Evolutionary conservation across 2,797 vertebrate genomes (phyloP).

Genomic region (Notolepis coatsorum): DNA sequence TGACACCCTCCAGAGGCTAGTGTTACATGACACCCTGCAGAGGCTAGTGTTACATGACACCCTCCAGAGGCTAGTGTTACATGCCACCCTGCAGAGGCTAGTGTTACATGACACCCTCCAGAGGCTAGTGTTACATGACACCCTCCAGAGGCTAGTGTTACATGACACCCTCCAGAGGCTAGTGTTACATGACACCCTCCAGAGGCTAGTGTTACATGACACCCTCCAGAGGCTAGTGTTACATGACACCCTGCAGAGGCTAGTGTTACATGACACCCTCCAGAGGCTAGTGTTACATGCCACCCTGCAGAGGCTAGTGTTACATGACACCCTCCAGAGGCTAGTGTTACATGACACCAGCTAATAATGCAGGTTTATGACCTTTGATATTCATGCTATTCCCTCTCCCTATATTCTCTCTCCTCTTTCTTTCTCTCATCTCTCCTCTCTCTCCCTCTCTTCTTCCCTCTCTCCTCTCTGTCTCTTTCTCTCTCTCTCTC

Average conservation of each 20-base stretch:
- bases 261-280: conserved; percentile 22
- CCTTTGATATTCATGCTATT: conserved; percentile 26
- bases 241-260: conserved; percentile 26
- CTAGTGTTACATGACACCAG: conserved; percentile 27
- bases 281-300: conserved; percentile 38
- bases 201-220: conserved; percentile 36
- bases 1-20: conserved; percentile 33
- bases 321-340: conserved; percentile 19
- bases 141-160: conserved; percentile 37
- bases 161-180: conserved; percentile 31
- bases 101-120: no score
- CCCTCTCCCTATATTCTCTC: conserved; percentile 44
- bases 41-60: conserved; percentile 36
- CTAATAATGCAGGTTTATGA: conserved; percentile 16
- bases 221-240: conserved; percentile 37
- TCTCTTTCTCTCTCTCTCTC: background rate
- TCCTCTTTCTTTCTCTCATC: conserved; percentile 69
- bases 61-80: conserved; percentile 38
- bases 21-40: conserved; percentile 8
- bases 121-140: conserved; percentile 35
- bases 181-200: conserved; percentile 16
- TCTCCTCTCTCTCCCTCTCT: conserved; percentile 60
- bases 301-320: conserved; percentile 35
- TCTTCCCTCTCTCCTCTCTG: conserved; percentile 20
- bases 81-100: no score